A percentile compares a stretch with the other conserved stretches of the same genome.
These are phyloP conservation scores for Calidris pugnax DNA, from an alignment of 2,113 vertebrate genomes.

Conservation along the genomic window DNA sequence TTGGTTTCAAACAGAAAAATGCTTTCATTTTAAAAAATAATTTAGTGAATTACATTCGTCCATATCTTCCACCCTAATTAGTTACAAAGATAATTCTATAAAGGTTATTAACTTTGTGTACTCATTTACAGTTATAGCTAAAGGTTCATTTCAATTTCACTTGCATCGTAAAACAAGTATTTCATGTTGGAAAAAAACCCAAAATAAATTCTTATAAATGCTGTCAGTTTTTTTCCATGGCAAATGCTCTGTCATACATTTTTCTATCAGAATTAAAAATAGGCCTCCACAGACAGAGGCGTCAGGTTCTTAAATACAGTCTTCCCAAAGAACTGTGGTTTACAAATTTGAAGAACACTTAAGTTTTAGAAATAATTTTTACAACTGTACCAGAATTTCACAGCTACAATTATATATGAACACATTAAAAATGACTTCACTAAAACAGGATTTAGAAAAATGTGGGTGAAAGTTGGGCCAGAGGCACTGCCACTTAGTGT, in stretches of 20 bases:
- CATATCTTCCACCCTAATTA: constrained; percentile 81
- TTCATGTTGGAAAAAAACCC: constrained; percentile 67
- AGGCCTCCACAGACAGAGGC: constrained; percentile 73
- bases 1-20: constrained; percentile 82
- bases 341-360: constrained; percentile 79
- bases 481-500: constrained; percentile 91
- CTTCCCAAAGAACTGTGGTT: constrained; percentile 70
- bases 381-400: constrained; percentile 97
- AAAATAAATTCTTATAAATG: constrained; percentile 77
- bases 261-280: constrained; percentile 74
- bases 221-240: constrained; percentile 76
- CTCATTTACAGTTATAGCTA: constrained; percentile 84
- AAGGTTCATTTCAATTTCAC: constrained; percentile 77
- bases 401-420: constrained; percentile 92
- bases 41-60: constrained; percentile 86
- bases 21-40: constrained; percentile 84
- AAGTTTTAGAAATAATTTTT: constrained; percentile 86
- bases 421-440: constrained; percentile 88
- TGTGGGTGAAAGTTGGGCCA: constrained; percentile 83
- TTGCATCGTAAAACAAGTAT: constrained; percentile 81
- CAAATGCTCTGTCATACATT: constrained; percentile 76
- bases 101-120: constrained; percentile 78
- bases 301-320: constrained; percentile 70
- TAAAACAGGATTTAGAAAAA: constrained; percentile 85
- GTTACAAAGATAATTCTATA: constrained; percentile 83